Evolutionary conservation across 2,888 invertebrate species (phyloP).

Genomic region (Lacanobia wlatinum): DNA sequence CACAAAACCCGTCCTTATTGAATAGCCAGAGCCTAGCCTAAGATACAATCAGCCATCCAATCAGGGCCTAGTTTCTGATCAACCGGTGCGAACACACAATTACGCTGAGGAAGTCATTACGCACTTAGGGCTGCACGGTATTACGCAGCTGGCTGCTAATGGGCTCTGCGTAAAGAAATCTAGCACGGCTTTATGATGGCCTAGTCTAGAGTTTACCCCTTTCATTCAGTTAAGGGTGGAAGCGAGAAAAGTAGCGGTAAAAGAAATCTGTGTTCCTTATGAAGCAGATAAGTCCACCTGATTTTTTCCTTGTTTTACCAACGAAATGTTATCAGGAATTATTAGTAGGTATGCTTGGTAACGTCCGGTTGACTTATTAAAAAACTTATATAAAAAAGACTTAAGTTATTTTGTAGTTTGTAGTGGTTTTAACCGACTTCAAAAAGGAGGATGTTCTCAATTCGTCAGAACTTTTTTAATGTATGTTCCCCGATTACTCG

Average conservation of each 20-base stretch:
- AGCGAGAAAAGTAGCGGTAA: neutral
- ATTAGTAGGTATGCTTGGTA: no score
- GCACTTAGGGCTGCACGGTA: constrained; percentile 48
- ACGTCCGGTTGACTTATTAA: no score
- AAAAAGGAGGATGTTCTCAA: no score
- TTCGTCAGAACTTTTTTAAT: no score
- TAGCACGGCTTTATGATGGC: constrained; percentile 14
- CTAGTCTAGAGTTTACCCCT: constrained; percentile 7
- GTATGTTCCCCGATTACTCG: no score
- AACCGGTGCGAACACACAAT: constrained; percentile 53
- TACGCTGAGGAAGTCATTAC: constrained; percentile 59
- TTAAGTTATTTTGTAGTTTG: no score
- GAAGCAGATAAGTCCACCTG: neutral
- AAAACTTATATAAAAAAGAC: no score
- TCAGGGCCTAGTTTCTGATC: constrained; percentile 55
- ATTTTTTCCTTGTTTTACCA: neutral
- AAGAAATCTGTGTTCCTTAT: constrained; percentile 10
- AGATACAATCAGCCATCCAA: constrained; percentile 43
- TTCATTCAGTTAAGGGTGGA: constrained; percentile 1
- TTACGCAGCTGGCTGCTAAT: constrained; percentile 41
- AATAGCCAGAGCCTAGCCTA: constrained; percentile 1
- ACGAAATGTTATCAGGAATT: neutral
- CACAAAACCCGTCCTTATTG: constrained; percentile 9
- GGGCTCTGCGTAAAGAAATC: constrained; percentile 25
- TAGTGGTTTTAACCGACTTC: no score